phyloP scores from a whole-genome alignment of 2,888 invertebrate species.

The Girardia tigrina region DNA sequence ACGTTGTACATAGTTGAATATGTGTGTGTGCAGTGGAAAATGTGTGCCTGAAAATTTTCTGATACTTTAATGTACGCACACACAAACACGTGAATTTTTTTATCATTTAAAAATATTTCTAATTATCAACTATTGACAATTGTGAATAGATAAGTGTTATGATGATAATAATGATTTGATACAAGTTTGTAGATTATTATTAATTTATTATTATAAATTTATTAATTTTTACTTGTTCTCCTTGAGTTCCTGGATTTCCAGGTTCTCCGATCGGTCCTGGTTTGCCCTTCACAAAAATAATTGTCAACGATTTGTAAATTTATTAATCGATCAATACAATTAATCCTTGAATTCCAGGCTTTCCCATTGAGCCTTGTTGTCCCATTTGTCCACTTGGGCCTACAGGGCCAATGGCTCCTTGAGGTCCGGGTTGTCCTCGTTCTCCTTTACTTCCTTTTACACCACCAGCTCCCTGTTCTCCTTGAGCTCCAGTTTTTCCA shows the following conservation, averaged over 20 bases:
- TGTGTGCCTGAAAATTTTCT: too few species aligned
- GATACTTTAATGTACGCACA: too few species aligned
- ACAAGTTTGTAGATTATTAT: too few species aligned
- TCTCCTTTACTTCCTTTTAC: conserved; percentile 4
- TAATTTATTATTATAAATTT: too few species aligned
- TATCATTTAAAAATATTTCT: too few species aligned
- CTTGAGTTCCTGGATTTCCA: neutral
- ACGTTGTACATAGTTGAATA: too few species aligned
- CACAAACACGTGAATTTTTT: too few species aligned
- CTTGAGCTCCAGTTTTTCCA: neutral
- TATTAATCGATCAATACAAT: neutral
- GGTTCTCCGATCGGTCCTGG: conserved; percentile 9
- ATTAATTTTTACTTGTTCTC: neutral
- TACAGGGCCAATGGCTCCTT: neutral
- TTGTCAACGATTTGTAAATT: neutral
- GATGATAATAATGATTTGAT: too few species aligned
- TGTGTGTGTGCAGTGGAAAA: too few species aligned
- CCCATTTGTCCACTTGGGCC: neutral
- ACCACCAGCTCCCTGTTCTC: neutral
- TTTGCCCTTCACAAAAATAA: neutral
- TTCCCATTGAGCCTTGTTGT: neutral
- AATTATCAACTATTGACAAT: too few species aligned
- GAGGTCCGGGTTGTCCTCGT: neutral
- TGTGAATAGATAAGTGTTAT: too few species aligned
- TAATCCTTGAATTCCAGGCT: neutral